Percentiles rank a stretch among this genome's conserved stretches.
Conservation (phyloP, 35 echinoderm and acorn worm genomes). For the Strongylocentrotus purpuratus region DNA sequence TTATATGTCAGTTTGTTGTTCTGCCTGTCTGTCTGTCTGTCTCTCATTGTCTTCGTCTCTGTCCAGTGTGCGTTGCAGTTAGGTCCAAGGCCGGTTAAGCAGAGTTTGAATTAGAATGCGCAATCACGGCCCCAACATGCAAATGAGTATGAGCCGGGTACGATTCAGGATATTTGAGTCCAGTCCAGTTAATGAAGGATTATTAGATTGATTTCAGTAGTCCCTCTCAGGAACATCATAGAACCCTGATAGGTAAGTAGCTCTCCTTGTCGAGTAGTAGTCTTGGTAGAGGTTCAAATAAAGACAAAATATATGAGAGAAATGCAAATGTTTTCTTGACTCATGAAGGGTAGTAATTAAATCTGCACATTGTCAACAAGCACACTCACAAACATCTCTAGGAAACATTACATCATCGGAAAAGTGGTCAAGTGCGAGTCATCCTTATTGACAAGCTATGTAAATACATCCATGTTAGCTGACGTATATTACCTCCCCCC, state of each 20-base stretch:
- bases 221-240: neutral
- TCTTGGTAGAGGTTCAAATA: neutral
- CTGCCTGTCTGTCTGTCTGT: neutral
- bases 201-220: constrained; percentile 26
- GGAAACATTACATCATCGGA: neutral
- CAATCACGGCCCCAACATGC: constrained; percentile 25
- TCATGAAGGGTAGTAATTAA: neutral
- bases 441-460: neutral
- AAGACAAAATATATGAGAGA: neutral
- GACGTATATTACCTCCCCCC: neutral
- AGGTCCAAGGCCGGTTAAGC: neutral
- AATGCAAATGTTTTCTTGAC: constrained; percentile 12
- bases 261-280: neutral
- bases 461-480: neutral
- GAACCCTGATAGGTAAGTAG: neutral
- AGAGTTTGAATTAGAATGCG: constrained; percentile 36
- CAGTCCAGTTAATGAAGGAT: constrained; percentile 42
- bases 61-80: neutral
- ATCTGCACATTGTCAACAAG: neutral
- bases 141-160: constrained; percentile 6
- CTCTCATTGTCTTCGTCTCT: neutral
- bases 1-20: too few relatives aligned
- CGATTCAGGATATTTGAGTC: constrained; percentile 35
- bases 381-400: neutral
- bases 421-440: neutral